Evolutionary conservation across 92 coral and sea anemone genomes (phyloP), one percentile per base, ranked within the genome.

Genomic region (Epizoanthus scotinus): DNA sequence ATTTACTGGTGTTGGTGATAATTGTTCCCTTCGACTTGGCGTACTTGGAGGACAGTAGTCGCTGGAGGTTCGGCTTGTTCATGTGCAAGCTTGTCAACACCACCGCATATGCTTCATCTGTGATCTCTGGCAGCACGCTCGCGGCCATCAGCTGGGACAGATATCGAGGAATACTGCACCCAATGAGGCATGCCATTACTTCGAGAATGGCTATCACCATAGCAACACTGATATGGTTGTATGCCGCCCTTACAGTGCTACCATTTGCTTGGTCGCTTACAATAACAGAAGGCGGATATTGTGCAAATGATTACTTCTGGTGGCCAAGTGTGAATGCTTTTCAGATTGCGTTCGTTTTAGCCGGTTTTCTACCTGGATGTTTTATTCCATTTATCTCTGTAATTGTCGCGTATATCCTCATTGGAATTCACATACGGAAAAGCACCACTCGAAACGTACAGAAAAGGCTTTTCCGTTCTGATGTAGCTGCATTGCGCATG

Each of bases 361-460:
- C 82, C 53, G 75, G 72, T 20, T 68, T 86, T 27, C 47, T 47
- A 2, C 89, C 89, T n/a, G 89, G 89, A 36, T 86, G 50, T 36
- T 74, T 81, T 0, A 57, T 86, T 13, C 89, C 89, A 12, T 70
- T 86, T 54, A 38, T 20, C 25, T 86, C 85, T 27, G 81, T 86
- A 42, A 59, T 54, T 14, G 57, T 86, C 26, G 82, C 71, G 55
- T 86, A 86, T 60, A 54, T 81, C 47, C 54, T 83, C 36, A 86
- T 86, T 29, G 89, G 79, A 17, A 64, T 64, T 38, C 44, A 64
- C 36, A 44, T 64, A 26, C 69, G 69, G 36, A 64, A 64, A 64
- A 73, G 66, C 4, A 73, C 53, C 77, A 61, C 67, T 17, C 53
- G 71, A 36, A 26, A 56, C 60, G 26, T 31, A 17, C 80, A 73